Conservation (phyloP, 1,140 invertebrate genomes). For the Eubasilissa regina region DNA sequence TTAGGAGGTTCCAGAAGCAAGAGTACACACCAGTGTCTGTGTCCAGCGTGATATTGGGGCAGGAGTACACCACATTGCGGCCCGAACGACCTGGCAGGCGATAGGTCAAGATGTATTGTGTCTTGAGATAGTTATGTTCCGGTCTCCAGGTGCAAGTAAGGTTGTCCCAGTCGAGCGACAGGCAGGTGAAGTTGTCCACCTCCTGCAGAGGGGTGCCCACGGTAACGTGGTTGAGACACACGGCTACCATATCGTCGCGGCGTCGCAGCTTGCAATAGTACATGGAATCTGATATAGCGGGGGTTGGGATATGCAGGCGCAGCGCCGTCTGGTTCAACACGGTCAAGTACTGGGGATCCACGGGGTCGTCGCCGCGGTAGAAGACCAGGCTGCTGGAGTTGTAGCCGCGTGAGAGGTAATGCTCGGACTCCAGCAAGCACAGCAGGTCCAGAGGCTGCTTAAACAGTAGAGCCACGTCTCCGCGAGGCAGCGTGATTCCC, state of each 20-base stretch:
- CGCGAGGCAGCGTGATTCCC: constrained; percentile 44
- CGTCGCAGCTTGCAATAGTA: constrained; percentile 49
- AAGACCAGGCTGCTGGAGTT: constrained; percentile 46
- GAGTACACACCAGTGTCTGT: constrained; percentile 62
- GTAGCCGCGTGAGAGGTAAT: neutral
- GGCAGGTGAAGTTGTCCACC: constrained; percentile 77
- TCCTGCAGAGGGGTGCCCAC: constrained; percentile 69
- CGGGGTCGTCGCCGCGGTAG: constrained; percentile 38
- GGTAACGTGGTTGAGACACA: constrained; percentile 63
- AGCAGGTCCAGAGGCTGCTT: constrained; percentile 42
- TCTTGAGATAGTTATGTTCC: constrained; percentile 71
- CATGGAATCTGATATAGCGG: constrained; percentile 41
- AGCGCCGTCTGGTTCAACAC: constrained; percentile 43
- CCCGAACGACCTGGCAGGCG: constrained; percentile 64
- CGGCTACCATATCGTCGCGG: neutral
- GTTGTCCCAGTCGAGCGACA: constrained; percentile 79
- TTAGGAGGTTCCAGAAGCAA: constrained; percentile 73
- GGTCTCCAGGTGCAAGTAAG: constrained; percentile 78
- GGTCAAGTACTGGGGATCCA: constrained; percentile 35
- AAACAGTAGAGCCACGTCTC: constrained; percentile 48
- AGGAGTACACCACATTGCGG: constrained; percentile 1
- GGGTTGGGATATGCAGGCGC: constrained; percentile 34
- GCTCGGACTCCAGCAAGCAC: constrained; percentile 34
- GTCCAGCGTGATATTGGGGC: constrained; percentile 37
- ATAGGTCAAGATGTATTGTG: constrained; percentile 74